Conservation (phyloP, 2,797 vertebrate genomes). For the Sebastes matsubarae region DNA sequence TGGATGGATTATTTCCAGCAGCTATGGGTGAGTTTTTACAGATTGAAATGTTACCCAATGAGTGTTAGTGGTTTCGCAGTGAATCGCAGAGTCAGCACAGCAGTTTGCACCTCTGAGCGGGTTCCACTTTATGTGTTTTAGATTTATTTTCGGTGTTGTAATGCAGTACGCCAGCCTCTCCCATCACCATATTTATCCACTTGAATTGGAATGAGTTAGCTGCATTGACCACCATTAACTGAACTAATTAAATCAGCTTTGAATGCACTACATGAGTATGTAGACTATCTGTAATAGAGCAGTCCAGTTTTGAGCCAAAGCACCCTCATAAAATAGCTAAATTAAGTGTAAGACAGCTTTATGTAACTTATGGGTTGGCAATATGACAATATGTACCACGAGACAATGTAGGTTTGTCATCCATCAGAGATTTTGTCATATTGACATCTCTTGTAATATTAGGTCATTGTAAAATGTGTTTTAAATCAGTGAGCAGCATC, state of each 20-base stretch:
- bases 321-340: not conserved
- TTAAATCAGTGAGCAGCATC: not conserved
- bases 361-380: not conserved
- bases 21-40: slow-evolving; percentile 26
- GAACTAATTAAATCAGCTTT: not conserved
- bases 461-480: not conserved
- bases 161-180: not conserved
- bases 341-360: not conserved
- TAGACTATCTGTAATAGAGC: not conserved
- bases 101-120: no score
- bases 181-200: not conserved
- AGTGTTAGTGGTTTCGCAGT: not conserved
- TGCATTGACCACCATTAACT: not conserved
- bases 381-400: not conserved
- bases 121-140: not conserved
- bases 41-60: not conserved
- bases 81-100: not conserved
- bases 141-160: not conserved
- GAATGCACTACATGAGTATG: not conserved
- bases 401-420: not conserved
- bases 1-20: slow-evolving; percentile 27
- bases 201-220: not conserved
- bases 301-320: not conserved
- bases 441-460: not conserved
- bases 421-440: not conserved